phyloP scores from a whole-genome alignment of 2,888 invertebrate genomes.

The Calameuta idolon region DNA sequence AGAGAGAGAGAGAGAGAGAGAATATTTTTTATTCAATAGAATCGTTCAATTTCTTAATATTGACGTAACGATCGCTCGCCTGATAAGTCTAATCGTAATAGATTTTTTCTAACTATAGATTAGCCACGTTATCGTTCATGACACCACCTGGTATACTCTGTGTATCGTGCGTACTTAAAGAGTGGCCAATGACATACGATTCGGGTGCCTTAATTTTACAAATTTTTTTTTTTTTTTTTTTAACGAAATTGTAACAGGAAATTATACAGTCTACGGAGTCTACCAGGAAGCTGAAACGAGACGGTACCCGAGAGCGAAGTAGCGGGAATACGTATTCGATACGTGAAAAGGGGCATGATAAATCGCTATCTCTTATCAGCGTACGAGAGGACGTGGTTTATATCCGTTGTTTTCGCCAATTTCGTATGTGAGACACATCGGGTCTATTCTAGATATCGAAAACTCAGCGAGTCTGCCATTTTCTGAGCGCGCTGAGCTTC shows the following conservation, averaged over 20 bases:
- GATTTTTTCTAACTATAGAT: background rate
- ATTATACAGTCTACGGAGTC: background rate
- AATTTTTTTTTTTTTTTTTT: background rate
- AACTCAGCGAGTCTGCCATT: background rate
- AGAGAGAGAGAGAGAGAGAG: slow-evolving; percentile 11
- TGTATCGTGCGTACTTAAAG: background rate
- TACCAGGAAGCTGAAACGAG: background rate
- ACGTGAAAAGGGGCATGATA: background rate
- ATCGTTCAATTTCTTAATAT: background rate
- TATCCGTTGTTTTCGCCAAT: background rate
- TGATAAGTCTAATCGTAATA: background rate
- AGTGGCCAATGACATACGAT: background rate
- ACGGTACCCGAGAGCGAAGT: background rate
- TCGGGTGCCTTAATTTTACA: background rate
- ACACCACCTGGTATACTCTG: background rate
- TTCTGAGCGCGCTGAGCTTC: background rate
- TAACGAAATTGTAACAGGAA: background rate
- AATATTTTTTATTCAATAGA: background rate
- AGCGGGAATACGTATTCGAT: background rate
- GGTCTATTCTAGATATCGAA: background rate
- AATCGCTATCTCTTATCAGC: background rate
- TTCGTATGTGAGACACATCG: background rate
- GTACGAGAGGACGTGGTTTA: background rate
- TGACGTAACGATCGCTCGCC: background rate
- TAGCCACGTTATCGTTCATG: background rate